Base-by-base conservation (phyloP, 2,113 vertebrate species). In the cat (Felis catus) region DNA sequence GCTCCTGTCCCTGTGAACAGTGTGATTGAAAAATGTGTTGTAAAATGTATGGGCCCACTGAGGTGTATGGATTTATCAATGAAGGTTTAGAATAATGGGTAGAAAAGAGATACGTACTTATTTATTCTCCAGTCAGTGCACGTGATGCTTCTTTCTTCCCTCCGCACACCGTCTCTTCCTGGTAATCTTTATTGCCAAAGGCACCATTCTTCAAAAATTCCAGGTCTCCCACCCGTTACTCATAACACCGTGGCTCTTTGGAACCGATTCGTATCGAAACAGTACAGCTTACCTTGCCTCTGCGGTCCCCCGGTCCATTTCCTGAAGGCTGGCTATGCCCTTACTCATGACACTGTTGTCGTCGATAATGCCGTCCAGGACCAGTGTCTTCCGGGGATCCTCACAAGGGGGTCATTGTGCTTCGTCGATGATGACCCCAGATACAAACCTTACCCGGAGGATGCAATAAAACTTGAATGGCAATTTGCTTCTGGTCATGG, bases 341-440 rank as follows among this genome's bases (percentile, higher is more conserved):
- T 18, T 9, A 29, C 31, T 16, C 15, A 12, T 5, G 82, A 33
- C 0, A 0, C 19, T 1, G 58, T 4, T 4, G 9, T 12, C 36
- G 2, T 27, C 16, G 15, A 4, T 41, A 0, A 16, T 3, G 74
- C 76, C 0, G 0, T 14, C 33, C 1, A 0, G 79, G 86, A 53
- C 41, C 53, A 0, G 29, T 10, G 19, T 55, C 91, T 45, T 86
- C 53, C 61, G 14, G 82, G 63, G 48, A 27, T 18, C 9, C 15
- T 58, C 41, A 16, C 9, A 4, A 45, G n/a, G 21, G 18, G 53
- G 29, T 31, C 27, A 4, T 58, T 16, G 33, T 7, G 48, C 39
- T 85, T 76, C 4, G 9, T n/a, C 1, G 14, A 1, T 27, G 65
- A 58, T 70, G 48, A 45, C 15, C 48, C 23, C 4, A 19, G 31